A percentile compares a stretch with the other conserved stretches of the same genome.
These are phyloP conservation scores for Epizoanthus rinbou DNA, from an alignment of 92 coral and sea anemone genomes.

Conservation along the genomic window DNA sequence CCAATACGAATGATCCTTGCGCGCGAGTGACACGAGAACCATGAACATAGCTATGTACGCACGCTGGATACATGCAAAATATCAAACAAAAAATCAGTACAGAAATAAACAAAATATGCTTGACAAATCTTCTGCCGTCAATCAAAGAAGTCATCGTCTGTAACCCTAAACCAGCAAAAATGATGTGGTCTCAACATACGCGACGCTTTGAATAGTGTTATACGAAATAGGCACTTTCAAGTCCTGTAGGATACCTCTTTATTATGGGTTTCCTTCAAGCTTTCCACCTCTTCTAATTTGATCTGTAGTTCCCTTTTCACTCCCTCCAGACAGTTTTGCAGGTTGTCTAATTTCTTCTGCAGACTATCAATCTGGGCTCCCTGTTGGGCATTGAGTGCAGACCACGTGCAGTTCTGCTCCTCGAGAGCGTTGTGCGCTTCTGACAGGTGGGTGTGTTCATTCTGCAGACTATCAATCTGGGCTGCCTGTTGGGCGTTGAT, in stretches of 20 bases:
- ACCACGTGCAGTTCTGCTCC: slow-evolving; percentile 76
- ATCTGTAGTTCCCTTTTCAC: slow-evolving; percentile 18
- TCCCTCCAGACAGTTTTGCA: slow-evolving; percentile 40
- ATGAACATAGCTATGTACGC: too few relatives aligned
- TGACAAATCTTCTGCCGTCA: too few relatives aligned
- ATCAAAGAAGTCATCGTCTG: too few relatives aligned
- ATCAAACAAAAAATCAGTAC: too few relatives aligned
- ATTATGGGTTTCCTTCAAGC: slow-evolving; percentile 38
- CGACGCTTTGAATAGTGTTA: not conserved
- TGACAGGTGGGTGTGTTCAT: slow-evolving; percentile 52
- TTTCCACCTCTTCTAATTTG: slow-evolving; percentile 34
- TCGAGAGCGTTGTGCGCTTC: slow-evolving; percentile 81
- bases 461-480: slow-evolving; percentile 51
- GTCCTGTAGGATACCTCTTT: slow-evolving; percentile 56
- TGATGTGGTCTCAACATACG: too few relatives aligned
- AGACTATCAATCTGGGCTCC: slow-evolving; percentile 42
- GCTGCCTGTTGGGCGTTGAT: slow-evolving; percentile 58
- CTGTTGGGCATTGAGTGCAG: slow-evolving; percentile 64
- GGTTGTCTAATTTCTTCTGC: slow-evolving; percentile 46
- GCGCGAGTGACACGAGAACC: too few relatives aligned
- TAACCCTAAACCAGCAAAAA: too few relatives aligned
- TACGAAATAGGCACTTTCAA: not conserved
- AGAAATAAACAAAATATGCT: too few relatives aligned
- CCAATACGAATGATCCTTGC: too few relatives aligned
- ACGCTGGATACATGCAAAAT: too few relatives aligned